Base-by-base conservation (phyloP, 2,888 invertebrate genomes). In the Ormyrus nitidulus region DNA sequence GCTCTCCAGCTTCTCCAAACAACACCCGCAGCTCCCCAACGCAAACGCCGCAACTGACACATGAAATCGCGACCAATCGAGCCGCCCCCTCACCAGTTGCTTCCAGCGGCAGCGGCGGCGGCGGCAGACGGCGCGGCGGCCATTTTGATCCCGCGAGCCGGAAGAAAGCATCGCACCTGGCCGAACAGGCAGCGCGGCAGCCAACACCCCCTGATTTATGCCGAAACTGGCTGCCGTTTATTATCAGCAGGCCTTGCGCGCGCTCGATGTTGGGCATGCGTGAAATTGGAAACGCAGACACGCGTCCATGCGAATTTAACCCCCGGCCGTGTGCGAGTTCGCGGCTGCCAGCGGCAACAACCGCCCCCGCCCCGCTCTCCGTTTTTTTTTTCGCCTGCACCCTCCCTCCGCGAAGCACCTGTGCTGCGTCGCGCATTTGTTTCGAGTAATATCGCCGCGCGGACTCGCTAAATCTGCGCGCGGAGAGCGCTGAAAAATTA, bases 211-310 rank as follows among this genome's bases (percentile, higher is more conserved):
- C 88, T 89, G 88, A 88, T 89, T 89, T 89, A 89, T 87, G 85
- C 87, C 87, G 86, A 87, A 87, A 86, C 86, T 85, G 86, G 84
- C 58, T 34, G 88, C 84, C 86, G 87, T 87, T 87, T 87, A 86
- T 87, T 86, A 86, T 85, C 85, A 82, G 81, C 81, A 82, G 82
- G 87, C 54, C 34, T 34, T 34, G 34, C 48, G 65, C 34, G 11
- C 46, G 9, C 13, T 19, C 9, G 56, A 6, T 19, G 53, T 34
- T 87, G 86, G 86, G 87, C 87, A 88, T 87, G 88, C 88, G 88
- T 89, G 88, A 89, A 89, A 88, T 89, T 89, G 88, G 88, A 89
- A 89, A 87, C 86, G 88, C 88, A 87, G 87, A 87, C 87, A 87
- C 87, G 88, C 88, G 87, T 85, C 87, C 88, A 88, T 87, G 88